Conservation (phyloP, 1,140 invertebrate genomes). For the Mamestra configurata region DNA sequence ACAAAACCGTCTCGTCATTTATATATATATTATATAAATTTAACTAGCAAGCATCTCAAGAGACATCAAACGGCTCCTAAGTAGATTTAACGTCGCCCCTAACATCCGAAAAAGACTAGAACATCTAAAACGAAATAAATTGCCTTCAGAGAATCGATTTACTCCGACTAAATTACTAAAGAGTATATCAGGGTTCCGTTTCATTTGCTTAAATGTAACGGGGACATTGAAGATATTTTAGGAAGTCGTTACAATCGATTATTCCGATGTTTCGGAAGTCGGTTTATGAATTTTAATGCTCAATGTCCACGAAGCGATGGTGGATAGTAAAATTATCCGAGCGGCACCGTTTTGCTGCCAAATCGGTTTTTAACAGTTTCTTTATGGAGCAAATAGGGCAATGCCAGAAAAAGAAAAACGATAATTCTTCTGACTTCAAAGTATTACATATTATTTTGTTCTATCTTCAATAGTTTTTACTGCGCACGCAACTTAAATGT, state of each 20-base stretch:
- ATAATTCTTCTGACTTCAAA: no score
- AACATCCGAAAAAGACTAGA: not conserved
- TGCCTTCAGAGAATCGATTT: slow-evolving; percentile 20
- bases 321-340: slow-evolving; percentile 12
- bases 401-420: no score
- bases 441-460: slow-evolving; percentile 18
- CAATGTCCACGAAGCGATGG: not conserved
- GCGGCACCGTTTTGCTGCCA: slow-evolving; percentile 21
- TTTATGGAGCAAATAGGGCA: not conserved
- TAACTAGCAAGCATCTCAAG: no score
- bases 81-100: not conserved
- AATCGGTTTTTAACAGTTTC: slow-evolving; percentile 26
- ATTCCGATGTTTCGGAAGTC: slow-evolving; percentile 17
- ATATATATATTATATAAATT: no score
- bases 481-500: no score
- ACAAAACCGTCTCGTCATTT: no score
- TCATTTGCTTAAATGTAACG: slow-evolving; percentile 13
- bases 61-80: no score
- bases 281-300: slow-evolving; percentile 36
- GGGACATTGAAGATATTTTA: slow-evolving; percentile 22
- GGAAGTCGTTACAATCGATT: slow-evolving; percentile 19
- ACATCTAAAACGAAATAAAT: not conserved
- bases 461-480: no score
- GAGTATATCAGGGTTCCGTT: slow-evolving; percentile 1
- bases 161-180: slow-evolving; percentile 11